Percentiles rank a stretch among this genome's conserved stretches.
phyloP scores from a whole-genome alignment of 1,140 invertebrate genomes.

The Periplaneta americana region DNA sequence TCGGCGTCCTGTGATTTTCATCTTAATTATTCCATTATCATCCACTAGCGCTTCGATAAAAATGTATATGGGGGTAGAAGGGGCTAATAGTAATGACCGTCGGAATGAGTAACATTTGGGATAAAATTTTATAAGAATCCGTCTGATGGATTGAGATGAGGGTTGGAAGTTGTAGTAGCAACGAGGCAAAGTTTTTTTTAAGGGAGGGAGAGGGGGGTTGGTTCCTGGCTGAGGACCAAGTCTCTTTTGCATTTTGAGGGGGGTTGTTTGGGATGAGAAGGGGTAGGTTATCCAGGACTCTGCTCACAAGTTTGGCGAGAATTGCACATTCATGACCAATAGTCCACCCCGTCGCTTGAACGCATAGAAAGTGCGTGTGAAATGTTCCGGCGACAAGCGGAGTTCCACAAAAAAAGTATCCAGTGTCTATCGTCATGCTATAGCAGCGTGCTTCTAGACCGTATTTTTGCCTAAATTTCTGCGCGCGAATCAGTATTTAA shows the following conservation, averaged over 20 bases:
- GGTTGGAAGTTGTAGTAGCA: neutral
- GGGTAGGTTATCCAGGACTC: neutral
- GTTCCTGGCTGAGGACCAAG: neutral
- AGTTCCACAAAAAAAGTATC: neutral
- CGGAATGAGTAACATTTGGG: neutral
- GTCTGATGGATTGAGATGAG: neutral
- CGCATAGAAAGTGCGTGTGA: neutral
- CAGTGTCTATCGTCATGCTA: too few relatives aligned
- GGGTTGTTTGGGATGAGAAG: neutral
- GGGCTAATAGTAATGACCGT: neutral
- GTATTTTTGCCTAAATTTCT: too few relatives aligned
- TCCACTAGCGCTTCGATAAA: neutral
- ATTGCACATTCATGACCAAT: neutral
- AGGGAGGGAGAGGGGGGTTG: neutral
- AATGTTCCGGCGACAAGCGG: neutral
- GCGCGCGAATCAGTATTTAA: too few relatives aligned
- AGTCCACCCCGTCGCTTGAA: neutral
- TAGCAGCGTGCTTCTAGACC: too few relatives aligned
- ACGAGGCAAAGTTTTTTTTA: too few relatives aligned
- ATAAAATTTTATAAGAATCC: neutral
- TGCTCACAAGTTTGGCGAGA: neutral
- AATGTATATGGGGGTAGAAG: neutral
- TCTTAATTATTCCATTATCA: neutral
- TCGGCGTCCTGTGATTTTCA: neutral
- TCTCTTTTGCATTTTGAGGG: neutral